These are phyloP conservation scores for Gobio occitaniae DNA, from an alignment of 2,797 vertebrate genomes.

Conservation along the genomic window DNA sequence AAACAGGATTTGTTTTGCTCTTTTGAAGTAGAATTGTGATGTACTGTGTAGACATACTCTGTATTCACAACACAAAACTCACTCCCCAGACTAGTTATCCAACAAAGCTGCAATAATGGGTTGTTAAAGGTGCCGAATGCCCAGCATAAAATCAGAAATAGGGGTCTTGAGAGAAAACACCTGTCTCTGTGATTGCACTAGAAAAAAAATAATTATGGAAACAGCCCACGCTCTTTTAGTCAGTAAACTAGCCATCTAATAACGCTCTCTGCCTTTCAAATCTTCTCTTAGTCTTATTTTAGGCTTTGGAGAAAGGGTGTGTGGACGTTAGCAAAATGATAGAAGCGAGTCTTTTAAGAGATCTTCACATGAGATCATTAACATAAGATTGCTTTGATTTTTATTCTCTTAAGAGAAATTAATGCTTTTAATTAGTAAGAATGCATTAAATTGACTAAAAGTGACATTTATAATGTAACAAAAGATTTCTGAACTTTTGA, in stretches of 20 bases:
- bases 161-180: neutral
- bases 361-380: neutral
- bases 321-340: conserved; percentile 2
- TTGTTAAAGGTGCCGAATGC: neutral
- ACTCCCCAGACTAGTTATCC: neutral
- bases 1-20: conserved; percentile 18
- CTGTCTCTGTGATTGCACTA: neutral
- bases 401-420: neutral
- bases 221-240: neutral
- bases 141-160: neutral
- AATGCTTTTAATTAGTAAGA: neutral
- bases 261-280: neutral
- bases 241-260: neutral
- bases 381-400: too few species aligned
- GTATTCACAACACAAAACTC: neutral
- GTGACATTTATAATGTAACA: neutral
- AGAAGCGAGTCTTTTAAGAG: too few species aligned
- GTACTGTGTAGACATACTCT: neutral
- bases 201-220: neutral
- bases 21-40: conserved; percentile 20
- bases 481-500: neutral
- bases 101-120: conserved; percentile 6
- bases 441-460: neutral
- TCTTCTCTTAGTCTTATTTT: neutral
- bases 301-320: neutral